These are phyloP conservation scores for Drosophila differens DNA, from an alignment of 2,888 invertebrate genomes.

Conservation along the genomic window DNA sequence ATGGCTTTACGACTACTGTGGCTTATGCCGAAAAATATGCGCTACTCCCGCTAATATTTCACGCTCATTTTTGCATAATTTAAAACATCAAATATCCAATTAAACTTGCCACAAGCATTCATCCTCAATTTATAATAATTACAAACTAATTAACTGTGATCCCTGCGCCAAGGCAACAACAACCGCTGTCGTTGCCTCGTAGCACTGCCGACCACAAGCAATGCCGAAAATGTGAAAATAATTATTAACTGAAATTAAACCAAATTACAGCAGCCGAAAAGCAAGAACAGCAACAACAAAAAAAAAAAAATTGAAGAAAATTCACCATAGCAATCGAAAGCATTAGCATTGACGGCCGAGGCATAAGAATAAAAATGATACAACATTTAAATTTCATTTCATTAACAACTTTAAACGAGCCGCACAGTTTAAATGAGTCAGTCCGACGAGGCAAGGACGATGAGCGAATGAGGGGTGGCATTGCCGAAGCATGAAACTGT, in stretches of 20 bases:
- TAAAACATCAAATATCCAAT: slow-evolving; percentile 80
- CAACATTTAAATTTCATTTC: slow-evolving; percentile 69
- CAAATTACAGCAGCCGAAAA: slow-evolving; percentile 62
- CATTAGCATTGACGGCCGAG: slow-evolving; percentile 21
- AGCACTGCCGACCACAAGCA: slow-evolving; percentile 61
- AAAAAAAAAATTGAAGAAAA: slow-evolving; percentile 11
- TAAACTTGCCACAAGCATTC: slow-evolving; percentile 81
- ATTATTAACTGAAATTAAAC: slow-evolving; percentile 80
- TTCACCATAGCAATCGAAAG: slow-evolving; percentile 56
- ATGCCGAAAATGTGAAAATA: slow-evolving; percentile 77
- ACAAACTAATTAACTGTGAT: slow-evolving; percentile 83
- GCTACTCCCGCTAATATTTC: slow-evolving; percentile 58
- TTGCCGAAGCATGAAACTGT: slow-evolving; percentile 35
- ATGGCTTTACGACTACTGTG: slow-evolving; percentile 9
- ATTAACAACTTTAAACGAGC: slow-evolving; percentile 58
- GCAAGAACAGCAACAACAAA: slow-evolving; percentile 13
- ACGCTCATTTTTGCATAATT: slow-evolving; percentile 73
- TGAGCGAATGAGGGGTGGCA: slow-evolving; percentile 1
- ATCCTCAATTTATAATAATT: slow-evolving; percentile 83
- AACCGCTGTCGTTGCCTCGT: slow-evolving; percentile 42
- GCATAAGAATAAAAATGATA: slow-evolving; percentile 45
- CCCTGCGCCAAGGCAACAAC: slow-evolving; percentile 69
- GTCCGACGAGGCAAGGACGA: background rate
- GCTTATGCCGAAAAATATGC: slow-evolving; percentile 23
- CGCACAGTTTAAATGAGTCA: slow-evolving; percentile 14